Percentiles rank a stretch among this genome's conserved stretches.
phyloP scores from a whole-genome alignment of 1,140 invertebrate genomes.

The Tribolium castaneum region DNA sequence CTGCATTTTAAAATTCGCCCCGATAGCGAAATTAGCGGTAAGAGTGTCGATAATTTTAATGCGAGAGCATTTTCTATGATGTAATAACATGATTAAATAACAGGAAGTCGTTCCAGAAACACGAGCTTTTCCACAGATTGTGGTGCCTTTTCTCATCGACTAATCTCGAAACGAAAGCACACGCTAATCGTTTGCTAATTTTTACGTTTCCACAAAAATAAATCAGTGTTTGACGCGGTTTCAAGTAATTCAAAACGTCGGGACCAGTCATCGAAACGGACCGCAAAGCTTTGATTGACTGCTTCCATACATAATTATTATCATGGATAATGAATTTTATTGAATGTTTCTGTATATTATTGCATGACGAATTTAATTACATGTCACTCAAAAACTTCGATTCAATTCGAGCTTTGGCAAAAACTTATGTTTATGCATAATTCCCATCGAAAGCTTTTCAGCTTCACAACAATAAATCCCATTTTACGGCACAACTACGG shows the following conservation, averaged over 20 bases:
- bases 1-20: slow-evolving; percentile 39
- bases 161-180: too few species aligned
- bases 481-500: slow-evolving; percentile 3
- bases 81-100: slow-evolving; percentile 38
- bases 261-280: slow-evolving; percentile 24
- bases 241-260: slow-evolving; percentile 26
- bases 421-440: slow-evolving; percentile 25
- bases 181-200: too few species aligned
- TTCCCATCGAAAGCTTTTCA: slow-evolving; percentile 24
- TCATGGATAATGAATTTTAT: slow-evolving; percentile 31
- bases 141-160: too few species aligned
- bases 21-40: slow-evolving; percentile 45
- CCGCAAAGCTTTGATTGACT: slow-evolving; percentile 33
- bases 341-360: slow-evolving; percentile 25
- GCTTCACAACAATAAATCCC: slow-evolving; percentile 16
- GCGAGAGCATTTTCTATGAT: slow-evolving; percentile 34
- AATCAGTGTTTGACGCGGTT: slow-evolving; percentile 14
- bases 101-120: slow-evolving; percentile 43
- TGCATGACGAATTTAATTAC: slow-evolving; percentile 29
- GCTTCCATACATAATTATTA: slow-evolving; percentile 28
- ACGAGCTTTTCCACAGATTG: not conserved
- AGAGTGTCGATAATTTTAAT: slow-evolving; percentile 45
- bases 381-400: slow-evolving; percentile 23
- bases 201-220: not conserved
- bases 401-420: slow-evolving; percentile 3